Base-by-base conservation (phyloP, 2,888 invertebrate species). In the Amphipoea lucens region DNA sequence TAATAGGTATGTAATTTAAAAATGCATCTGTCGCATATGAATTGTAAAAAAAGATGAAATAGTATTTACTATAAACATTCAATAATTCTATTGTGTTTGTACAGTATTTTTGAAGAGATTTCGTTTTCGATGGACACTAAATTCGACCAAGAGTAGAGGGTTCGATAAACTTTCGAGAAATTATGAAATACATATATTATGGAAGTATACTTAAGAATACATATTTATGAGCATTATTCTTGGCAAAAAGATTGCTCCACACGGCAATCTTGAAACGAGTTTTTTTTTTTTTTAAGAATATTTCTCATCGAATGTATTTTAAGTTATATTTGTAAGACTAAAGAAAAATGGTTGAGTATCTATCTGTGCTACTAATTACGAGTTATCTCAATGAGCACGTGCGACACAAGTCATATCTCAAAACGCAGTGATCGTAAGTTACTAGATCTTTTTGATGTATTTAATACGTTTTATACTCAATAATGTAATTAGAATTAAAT, bases 401-500 rank as follows among this genome's bases (percentile, higher is more conserved):
- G 67, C 63, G 79, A 83, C 88, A 76, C 67, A 82, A 92, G 93
- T 93, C 91, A 92, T 94, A 93, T 93, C 91, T 93, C 93, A 92
- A 92, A 90, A 87, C 86, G 88, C 90, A 90, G 85, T 89, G 91
- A 91, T 91, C 90, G 92, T 94, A 93, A 92, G 90, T 93, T 90
- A 93, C 90, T 94, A 94, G 94, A 94, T 94, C 92, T 95, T 96
- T 95, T 95, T 94, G 94, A 95, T 94, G 95, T 96, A 96, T 96
- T 96, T 96, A 94, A 96, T 95, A 96, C 95, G 95, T 96, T 96
- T 96, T 96, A 93, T 96, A 96, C 96, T 95, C 95, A 93, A 91
- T 95, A 94, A 94, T 94, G 92, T 95, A 94, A 94, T 93, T 95
- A 96, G 95, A 92, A 86, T 91, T 91, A 89, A 93, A 92, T 92